A percentile compares a stretch with the other conserved stretches of the same genome.
These are phyloP conservation scores for Chironomus tentans DNA, from an alignment of 2,888 invertebrate species.

Conservation along the genomic window DNA sequence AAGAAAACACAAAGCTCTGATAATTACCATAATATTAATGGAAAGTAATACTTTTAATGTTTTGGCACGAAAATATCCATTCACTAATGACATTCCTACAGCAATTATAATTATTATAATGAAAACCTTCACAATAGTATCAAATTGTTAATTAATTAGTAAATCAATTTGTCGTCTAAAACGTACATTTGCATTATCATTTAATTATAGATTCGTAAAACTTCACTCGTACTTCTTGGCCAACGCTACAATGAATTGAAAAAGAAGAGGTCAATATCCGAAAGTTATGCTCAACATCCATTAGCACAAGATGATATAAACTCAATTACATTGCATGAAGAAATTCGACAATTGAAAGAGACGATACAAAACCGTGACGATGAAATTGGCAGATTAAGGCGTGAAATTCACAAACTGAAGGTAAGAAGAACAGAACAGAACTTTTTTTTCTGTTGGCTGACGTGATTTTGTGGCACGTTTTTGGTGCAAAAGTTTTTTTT, in stretches of 20 bases:
- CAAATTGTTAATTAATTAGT: too few species aligned
- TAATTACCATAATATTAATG: too few species aligned
- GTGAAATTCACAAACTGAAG: conserved; percentile 63
- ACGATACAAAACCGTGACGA: conserved; percentile 47
- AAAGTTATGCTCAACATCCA: conserved; percentile 16
- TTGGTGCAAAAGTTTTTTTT: background rate
- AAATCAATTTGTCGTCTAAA: too few species aligned
- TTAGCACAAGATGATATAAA: conserved; percentile 39
- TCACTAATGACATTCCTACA: too few species aligned
- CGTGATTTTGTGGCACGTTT: background rate
- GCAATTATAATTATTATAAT: too few species aligned
- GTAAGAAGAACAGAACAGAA: conserved; percentile 35
- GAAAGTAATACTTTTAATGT: too few species aligned
- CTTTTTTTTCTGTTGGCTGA: background rate
- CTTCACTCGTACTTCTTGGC: conserved; percentile 4
- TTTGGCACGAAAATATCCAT: too few species aligned
- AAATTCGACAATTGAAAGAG: conserved; percentile 48
- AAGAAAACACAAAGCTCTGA: too few species aligned
- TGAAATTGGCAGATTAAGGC: conserved; percentile 51
- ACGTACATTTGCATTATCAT: background rate
- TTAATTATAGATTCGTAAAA: conserved; percentile 26
- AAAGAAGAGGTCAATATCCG: conserved; percentile 15
- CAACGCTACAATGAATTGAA: background rate
- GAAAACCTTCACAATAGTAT: too few species aligned
- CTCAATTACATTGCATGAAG: conserved; percentile 45